These are phyloP conservation scores for Xestobium rufovillosum DNA, from an alignment of 2,888 invertebrate genomes.

Conservation along the genomic window DNA sequence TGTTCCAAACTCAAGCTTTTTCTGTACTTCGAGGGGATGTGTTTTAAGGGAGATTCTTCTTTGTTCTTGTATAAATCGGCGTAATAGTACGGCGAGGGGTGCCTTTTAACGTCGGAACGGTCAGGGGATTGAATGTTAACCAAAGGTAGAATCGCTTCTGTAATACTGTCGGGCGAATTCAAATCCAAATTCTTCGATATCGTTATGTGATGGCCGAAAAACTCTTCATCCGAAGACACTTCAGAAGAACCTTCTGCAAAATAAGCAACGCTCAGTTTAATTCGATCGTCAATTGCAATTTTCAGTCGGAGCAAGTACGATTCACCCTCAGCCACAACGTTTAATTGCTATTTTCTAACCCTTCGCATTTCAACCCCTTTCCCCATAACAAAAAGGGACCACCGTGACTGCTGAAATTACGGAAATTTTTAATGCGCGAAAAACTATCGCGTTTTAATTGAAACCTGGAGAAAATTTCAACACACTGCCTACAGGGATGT, in stretches of 20 bases:
- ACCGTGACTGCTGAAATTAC: no score
- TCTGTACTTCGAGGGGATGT: slow-evolving; percentile 22
- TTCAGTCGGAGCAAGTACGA: slow-evolving; percentile 10
- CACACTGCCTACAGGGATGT: no score
- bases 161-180: slow-evolving; percentile 64
- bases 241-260: slow-evolving; percentile 42
- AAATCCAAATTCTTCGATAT: slow-evolving; percentile 47
- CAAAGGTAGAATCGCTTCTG: slow-evolving; percentile 42
- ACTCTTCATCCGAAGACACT: slow-evolving; percentile 42
- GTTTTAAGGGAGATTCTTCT: slow-evolving; percentile 25
- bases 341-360: slow-evolving; percentile 32
- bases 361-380: slow-evolving; percentile 27
- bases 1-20: slow-evolving; percentile 36
- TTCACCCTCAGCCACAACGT: slow-evolving; percentile 27
- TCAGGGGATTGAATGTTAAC: slow-evolving; percentile 46
- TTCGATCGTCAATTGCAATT: slow-evolving; percentile 1
- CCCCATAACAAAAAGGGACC: no score
- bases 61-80: slow-evolving; percentile 60
- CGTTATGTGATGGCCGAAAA: slow-evolving; percentile 34
- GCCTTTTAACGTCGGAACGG: slow-evolving; percentile 50
- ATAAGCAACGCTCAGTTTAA: slow-evolving; percentile 4
- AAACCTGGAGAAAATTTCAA: no score
- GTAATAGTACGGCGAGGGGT: slow-evolving; percentile 79
- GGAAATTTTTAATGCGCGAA: no score
- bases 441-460: no score